Evolutionary conservation across 1,140 invertebrate genomes (phyloP), one percentile per base, ranked within the genome.

Genomic region (Meteorus sp.): DNA sequence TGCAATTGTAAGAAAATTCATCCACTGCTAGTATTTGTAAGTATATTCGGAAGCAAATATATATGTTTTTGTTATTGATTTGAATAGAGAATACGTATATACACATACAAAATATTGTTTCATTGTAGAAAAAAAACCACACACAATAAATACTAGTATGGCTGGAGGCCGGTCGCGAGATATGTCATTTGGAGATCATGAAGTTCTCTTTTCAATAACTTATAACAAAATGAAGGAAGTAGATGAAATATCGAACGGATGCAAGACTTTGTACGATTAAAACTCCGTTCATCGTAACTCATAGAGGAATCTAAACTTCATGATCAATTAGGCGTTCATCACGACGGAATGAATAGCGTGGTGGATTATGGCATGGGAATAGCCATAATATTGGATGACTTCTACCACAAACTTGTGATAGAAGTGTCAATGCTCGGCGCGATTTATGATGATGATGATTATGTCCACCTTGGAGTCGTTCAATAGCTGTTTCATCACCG

Each of bases 331-430:
- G 71, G 64, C 84, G 83, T 52, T 79, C 74, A 61, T 85, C 85
- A 55, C 82, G 76, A 62, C 82, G 81, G 33, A 79, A 78, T 53
- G 81, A 81, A 68, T 83, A 82, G 35, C 79, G 67, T 39, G 77
- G 81, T 1, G 83, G 75, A 72, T 77, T 80, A 52, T 78, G 75
- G 67, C 86, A 88, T 58, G 87, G 86, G 56, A 88, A 72, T 27
- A 88, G 69, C 88, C 88, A 89, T 4, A 86, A 71, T 5, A 82
- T 57, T 9, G 87, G 86, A 76, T 87, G 85, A 61, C 88, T 87
- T 70, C 85, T 83, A 22, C 91, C 91, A 81, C 90, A 94, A 13
- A 93, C 90, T 82, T 93, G 90, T 39, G 87, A 84, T 9, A 93
- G 71, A 44, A 93, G 75, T 17, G 84, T 82, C 67, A 88, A 83